Percentiles rank a stretch among this genome's conserved stretches.
These are phyloP conservation scores for Beaufortia kweichowensis DNA, from an alignment of 2,113 vertebrate genomes.

Conservation along the genomic window DNA sequence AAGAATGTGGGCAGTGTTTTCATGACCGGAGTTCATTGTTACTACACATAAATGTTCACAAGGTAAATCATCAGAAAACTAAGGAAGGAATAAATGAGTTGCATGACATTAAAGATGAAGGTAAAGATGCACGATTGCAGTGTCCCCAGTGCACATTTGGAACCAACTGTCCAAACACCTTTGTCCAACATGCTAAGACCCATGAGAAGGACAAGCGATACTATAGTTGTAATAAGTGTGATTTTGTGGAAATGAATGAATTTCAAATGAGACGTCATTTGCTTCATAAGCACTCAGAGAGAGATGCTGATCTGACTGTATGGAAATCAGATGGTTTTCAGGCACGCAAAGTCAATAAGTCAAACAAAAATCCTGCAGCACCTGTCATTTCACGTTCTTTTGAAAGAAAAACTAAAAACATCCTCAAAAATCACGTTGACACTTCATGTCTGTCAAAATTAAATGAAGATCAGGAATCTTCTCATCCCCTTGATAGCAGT, in stretches of 20 bases:
- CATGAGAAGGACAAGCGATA: slow-evolving; percentile 89
- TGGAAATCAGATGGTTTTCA: slow-evolving; percentile 35
- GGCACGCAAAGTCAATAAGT: slow-evolving; percentile 23
- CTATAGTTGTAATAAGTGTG: slow-evolving; percentile 87
- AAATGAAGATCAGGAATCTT: slow-evolving; percentile 38
- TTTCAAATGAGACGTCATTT: slow-evolving; percentile 83
- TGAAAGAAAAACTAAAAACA: slow-evolving; percentile 74
- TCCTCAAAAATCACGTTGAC: slow-evolving; percentile 79
- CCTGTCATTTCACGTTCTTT: slow-evolving; percentile 66
- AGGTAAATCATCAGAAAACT: slow-evolving; percentile 82
- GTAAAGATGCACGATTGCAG: slow-evolving; percentile 76
- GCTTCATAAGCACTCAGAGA: slow-evolving; percentile 66
- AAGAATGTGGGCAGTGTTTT: slow-evolving; percentile 89
- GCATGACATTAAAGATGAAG: slow-evolving; percentile 82
- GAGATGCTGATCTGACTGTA: slow-evolving; percentile 47
- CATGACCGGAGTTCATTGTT: slow-evolving; percentile 87
- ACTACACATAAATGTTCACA: slow-evolving; percentile 92
- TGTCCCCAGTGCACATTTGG: slow-evolving; percentile 83
- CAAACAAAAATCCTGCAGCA: slow-evolving; percentile 63
- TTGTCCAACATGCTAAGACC: slow-evolving; percentile 86
- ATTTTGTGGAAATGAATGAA: slow-evolving; percentile 85
- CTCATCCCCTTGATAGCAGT: not conserved
- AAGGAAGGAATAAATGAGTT: slow-evolving; percentile 85
- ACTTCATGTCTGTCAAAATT: slow-evolving; percentile 68
- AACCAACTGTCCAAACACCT: slow-evolving; percentile 87